Conservation (phyloP, 2,113 vertebrate genomes). For the Lagopus muta region DNA sequence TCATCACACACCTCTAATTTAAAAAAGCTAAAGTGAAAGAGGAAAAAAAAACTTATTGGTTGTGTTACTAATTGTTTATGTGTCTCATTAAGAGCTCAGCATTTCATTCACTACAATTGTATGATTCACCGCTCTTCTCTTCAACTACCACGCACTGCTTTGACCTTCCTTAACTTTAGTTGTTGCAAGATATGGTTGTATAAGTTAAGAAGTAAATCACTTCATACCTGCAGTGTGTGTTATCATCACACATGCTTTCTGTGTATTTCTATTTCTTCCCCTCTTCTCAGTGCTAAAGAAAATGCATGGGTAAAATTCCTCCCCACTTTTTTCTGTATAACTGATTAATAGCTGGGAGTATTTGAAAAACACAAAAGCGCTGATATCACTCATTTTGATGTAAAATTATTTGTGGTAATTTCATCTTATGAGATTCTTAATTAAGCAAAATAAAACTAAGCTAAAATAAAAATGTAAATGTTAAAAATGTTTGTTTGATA, state of each 20-base stretch:
- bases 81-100: not conserved
- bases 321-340: not conserved
- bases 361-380: not conserved
- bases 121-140: not conserved
- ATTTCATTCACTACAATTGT: not conserved
- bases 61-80: conserved; percentile 27
- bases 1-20: conserved; percentile 18
- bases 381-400: not conserved
- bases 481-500: not conserved
- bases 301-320: not conserved
- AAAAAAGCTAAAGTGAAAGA: not conserved
- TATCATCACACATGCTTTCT: not conserved
- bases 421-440: not conserved
- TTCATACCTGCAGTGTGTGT: not conserved
- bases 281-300: not conserved
- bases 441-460: not conserved
- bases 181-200: not conserved
- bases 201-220: not conserved
- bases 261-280: not conserved
- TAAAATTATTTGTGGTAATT: not conserved
- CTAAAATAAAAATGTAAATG: not conserved
- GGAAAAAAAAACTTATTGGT: not conserved
- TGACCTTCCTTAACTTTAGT: not conserved
- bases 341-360: not conserved
- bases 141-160: not conserved